Conservation (phyloP, 1,140 invertebrate genomes). For the Hyles euphorbiae region DNA sequence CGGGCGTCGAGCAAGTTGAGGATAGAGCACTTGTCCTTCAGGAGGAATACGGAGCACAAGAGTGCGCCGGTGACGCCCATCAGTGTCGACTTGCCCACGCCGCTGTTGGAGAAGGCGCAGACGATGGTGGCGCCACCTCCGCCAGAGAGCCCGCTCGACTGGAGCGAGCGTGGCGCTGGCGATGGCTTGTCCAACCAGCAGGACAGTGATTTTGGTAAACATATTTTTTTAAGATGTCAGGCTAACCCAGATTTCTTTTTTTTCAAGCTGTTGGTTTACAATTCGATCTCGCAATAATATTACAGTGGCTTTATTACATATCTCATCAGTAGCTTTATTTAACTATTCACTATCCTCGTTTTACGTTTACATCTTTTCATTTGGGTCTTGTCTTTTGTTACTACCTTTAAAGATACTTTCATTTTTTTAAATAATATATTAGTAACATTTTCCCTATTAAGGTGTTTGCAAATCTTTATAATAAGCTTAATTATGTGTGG, state of each 20-base stretch:
- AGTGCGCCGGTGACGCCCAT: constrained; percentile 55
- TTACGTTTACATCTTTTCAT: too few relatives aligned
- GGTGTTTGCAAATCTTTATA: not conserved
- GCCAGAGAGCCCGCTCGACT: constrained; percentile 82
- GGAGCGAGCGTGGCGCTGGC: constrained; percentile 85
- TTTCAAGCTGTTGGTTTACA: too few relatives aligned
- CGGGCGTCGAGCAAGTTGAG: constrained; percentile 61
- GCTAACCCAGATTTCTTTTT: too few relatives aligned
- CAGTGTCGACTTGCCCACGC: constrained; percentile 75
- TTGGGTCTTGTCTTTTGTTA: too few relatives aligned
- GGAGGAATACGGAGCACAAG: constrained; percentile 46
- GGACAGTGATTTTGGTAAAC: constrained; percentile 85
- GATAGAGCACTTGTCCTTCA: constrained; percentile 66
- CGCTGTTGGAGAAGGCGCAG: constrained; percentile 48
- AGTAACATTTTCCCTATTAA: too few relatives aligned
- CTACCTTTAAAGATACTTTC: too few relatives aligned
- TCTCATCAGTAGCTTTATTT: too few relatives aligned
- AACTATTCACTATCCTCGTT: too few relatives aligned
- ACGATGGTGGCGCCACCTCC: constrained; percentile 77
- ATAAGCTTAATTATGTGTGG: not conserved
- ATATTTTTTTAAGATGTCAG: too few relatives aligned
- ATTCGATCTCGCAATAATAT: too few relatives aligned
- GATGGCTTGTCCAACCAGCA: constrained; percentile 90
- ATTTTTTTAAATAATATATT: too few relatives aligned
- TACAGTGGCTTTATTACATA: too few relatives aligned